A percentile compares a stretch with the other conserved stretches of the same genome.
These are phyloP conservation scores for Coptodon bakossiorum DNA, from an alignment of 2,113 vertebrate species.

Conservation along the genomic window DNA sequence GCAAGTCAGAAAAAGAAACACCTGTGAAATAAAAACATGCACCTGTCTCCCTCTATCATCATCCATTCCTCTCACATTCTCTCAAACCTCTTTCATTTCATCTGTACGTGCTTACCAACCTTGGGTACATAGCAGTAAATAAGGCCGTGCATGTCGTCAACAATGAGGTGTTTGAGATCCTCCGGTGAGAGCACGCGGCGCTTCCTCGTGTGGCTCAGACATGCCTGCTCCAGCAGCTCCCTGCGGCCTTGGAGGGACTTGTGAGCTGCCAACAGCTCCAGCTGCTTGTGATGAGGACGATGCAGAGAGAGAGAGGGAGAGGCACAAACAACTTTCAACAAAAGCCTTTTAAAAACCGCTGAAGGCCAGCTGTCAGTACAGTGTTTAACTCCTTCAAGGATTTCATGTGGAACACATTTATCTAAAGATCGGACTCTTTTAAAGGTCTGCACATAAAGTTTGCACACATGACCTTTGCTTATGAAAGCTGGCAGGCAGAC, in stretches of 20 bases:
- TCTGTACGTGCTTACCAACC: conserved; percentile 25
- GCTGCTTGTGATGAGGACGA: conserved; percentile 31
- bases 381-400: not conserved
- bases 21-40: not conserved
- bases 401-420: not conserved
- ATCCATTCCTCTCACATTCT: not conserved
- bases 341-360: not conserved
- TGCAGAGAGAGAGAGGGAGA: not conserved
- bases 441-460: not conserved
- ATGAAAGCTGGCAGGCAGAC: not conserved
- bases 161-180: conserved; percentile 90
- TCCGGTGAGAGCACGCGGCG: conserved; percentile 78
- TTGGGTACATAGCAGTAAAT: conserved; percentile 99
- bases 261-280: conserved; percentile 65
- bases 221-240: conserved; percentile 76
- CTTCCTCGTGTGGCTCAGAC: conserved; percentile 79
- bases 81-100: not conserved
- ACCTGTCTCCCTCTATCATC: not conserved
- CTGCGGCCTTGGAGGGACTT: conserved; percentile 78
- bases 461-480: not conserved
- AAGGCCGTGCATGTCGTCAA: conserved; percentile 84
- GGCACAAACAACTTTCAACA: not conserved
- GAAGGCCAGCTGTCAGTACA: not conserved
- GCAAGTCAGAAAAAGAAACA: not conserved
- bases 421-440: not conserved